Base-by-base conservation (phyloP, 2,113 vertebrate genomes). In the Protobothrops flavoviridis region DNA sequence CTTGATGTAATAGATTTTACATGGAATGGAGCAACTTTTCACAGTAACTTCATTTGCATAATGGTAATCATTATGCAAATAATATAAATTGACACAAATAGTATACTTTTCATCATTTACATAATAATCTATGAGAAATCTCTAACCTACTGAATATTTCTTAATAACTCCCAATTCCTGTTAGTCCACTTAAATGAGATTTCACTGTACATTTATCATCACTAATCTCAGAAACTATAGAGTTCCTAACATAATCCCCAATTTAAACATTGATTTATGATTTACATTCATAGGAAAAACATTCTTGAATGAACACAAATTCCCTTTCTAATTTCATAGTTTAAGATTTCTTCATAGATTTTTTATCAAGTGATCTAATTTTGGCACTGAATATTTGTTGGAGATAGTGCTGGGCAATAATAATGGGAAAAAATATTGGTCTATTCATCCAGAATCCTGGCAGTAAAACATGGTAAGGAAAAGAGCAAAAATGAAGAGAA, bases 271-370 rank as follows among this genome's bases (percentile, higher is more conserved):
- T 93, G 0, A 0, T 61, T 95, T 94, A 93, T 91, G 87, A 90
- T 52, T 53, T 87, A 93, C 61, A 94, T 93, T 95, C 93, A 93
- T 94, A 95, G 94, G 93, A 92, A 93, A 92, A 95, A 90, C 92
- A 95, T 88, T 93, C 93, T 90, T 81, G 50, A 96, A 95, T 88
- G 85, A 95, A 96, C 95, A 96, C 52, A 95, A 94, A 93, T 96
- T 95, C 89, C 85, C 95, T 93, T 95, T 87, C 87, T 94, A 43
- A 92, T 50, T 92, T 39, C 94, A 50, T 93, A 90, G 93, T 85
- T 29, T 74, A 97, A 95, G 92, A 96, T 91, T 96, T 88, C 93
- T 50, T 64, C 89, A 94, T 50, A 64, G 69, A 93, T 74, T 81
- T 96, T 95, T n/a, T 57, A 96, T 95, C 93, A 89, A 59, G 87